Evolutionary conservation across 2,113 vertebrate genomes (phyloP).

Genomic region (Garra rufa): DNA sequence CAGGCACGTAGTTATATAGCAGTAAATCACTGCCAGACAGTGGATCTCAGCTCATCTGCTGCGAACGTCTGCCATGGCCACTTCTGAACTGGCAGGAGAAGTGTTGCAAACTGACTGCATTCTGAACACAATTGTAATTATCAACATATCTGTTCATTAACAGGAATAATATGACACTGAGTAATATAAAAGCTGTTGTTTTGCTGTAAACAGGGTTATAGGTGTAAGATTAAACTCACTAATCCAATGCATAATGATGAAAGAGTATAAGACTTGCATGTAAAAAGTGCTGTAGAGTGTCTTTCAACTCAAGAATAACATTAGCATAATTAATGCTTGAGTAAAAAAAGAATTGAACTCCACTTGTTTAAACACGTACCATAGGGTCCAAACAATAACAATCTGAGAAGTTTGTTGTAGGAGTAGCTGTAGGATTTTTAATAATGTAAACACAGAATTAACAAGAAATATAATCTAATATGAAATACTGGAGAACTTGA

Average conservation of each 20-base stretch:
- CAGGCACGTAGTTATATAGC: slow-evolving; percentile 30
- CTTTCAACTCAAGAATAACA: background rate
- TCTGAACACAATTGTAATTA: slow-evolving; percentile 34
- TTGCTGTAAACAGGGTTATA: background rate
- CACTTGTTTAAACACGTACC: too few relatives aligned
- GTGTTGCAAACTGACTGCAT: slow-evolving; percentile 26
- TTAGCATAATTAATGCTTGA: background rate
- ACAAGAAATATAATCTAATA: too few relatives aligned
- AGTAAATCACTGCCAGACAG: slow-evolving; percentile 14
- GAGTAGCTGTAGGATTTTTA: too few relatives aligned
- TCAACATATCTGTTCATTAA: slow-evolving; percentile 27
- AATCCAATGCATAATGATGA: background rate
- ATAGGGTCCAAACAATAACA: too few relatives aligned
- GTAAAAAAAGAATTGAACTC: too few relatives aligned
- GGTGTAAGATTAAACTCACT: too few relatives aligned
- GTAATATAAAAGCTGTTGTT: slow-evolving; percentile 9
- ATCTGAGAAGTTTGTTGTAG: too few relatives aligned
- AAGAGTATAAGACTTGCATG: background rate
- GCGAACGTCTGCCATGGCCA: slow-evolving; percentile 20
- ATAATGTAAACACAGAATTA: too few relatives aligned
- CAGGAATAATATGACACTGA: background rate
- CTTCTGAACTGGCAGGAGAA: slow-evolving; percentile 28
- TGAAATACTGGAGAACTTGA: too few relatives aligned
- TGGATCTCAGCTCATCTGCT: slow-evolving; percentile 33
- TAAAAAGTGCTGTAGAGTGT: background rate